Evolutionary conservation across 1,140 invertebrate genomes (phyloP), one percentile per base, ranked within the genome.

Genomic region (Mycetomoellerius zeteki): DNA sequence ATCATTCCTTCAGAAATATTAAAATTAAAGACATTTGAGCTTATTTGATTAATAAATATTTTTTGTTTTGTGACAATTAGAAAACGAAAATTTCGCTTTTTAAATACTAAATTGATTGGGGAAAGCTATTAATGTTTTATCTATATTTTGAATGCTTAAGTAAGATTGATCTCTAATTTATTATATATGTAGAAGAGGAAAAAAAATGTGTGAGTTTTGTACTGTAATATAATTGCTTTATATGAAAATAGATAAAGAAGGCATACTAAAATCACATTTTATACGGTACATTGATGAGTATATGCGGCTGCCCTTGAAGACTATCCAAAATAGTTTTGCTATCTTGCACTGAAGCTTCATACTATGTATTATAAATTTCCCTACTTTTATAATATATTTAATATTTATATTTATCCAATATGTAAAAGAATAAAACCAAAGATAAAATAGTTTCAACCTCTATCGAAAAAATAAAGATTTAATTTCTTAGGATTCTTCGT

Each of bases 311-410:
- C 71, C 86, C 91, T 92, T 92, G 91, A 88, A 92, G 65, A 86
- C n/a, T 43, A 86, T 92, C 89, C 91, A 92, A 92, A 91, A 92
- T 89, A 86, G 72, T 89, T 90, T 73, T 60, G 65, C 82, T 19
- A 91, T 89, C 78, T 88, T 91, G 62, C 85, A 85, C 67, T 56
- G 65, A 67, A 86, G 69, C 65, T 84, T 85, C 69, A 89, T 73
- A 89, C 64, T 91, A 84, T n/a, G n/a, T n/a, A n/a, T 60, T 84
- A 73, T 60, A 89, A 88, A 88, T 89, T 88, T 90, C 73, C 3
- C 8, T 19, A 14, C 10, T 14, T 16, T 24, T 69, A 37, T 69
- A 24, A 73, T 82, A 81, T 90, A 89, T 86, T 88, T 80, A 86
- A 89, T 81, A 82, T 67, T 88, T 80, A 82, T 77, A 85, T 82